These are phyloP conservation scores for Felis catus DNA, from an alignment of 2,113 vertebrate species.

Conservation along the genomic window DNA sequence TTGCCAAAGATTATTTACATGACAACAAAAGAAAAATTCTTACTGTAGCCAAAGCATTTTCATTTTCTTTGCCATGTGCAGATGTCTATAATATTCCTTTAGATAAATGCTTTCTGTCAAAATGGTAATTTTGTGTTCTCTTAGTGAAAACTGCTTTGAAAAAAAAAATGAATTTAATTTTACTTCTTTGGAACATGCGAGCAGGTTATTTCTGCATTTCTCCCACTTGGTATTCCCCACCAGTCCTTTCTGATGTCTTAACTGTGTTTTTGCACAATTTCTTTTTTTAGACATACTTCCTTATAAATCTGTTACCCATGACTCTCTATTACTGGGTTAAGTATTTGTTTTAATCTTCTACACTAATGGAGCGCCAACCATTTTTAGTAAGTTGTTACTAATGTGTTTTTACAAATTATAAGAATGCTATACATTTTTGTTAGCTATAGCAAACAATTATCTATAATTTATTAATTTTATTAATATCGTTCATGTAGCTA, in stretches of 20 bases:
- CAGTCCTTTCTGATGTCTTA: background rate
- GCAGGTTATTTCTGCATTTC: background rate
- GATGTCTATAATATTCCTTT: background rate
- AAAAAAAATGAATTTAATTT: background rate
- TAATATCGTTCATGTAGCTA: background rate
- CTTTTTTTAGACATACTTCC: background rate
- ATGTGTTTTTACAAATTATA: background rate
- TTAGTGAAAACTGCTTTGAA: constrained; percentile 41
- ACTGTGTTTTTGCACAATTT: background rate
- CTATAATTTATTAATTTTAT: background rate
- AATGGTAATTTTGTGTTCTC: background rate
- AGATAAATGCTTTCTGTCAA: constrained; percentile 29
- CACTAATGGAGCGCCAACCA: background rate
- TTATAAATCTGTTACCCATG: background rate
- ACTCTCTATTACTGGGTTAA: background rate
- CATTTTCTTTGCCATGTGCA: background rate
- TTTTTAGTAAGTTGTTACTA: background rate
- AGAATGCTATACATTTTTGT: background rate
- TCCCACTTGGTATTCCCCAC: background rate
- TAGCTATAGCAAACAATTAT: background rate
- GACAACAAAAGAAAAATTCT: background rate
- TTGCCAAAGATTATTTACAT: background rate
- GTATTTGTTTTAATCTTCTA: background rate
- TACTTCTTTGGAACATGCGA: background rate
- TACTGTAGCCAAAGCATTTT: background rate